Base-by-base conservation (phyloP, 2,797 vertebrate species). In the Arrhamphus sclerolepis region DNA sequence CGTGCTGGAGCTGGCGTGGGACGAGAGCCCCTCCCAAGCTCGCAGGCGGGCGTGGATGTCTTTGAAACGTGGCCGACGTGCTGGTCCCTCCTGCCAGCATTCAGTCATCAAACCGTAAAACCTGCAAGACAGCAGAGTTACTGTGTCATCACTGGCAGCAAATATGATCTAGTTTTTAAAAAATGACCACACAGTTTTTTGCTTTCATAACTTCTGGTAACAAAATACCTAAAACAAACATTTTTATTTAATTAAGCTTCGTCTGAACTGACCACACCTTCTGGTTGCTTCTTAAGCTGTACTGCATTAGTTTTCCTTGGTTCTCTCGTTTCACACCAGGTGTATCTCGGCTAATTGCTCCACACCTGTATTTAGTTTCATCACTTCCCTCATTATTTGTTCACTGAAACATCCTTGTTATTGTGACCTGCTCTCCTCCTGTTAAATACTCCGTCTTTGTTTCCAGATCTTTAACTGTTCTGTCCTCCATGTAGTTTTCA, bases 91-190 rank as follows among this genome's bases (percentile, higher is more conserved):
- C 63, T 96, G 95, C 98, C 98, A 99, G 80, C 97, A 99, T 84
- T 99, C 98, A 0, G 95, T 95, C 98, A 99, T 99, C 84, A 99
- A 87, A 55, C 91, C 87, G 51, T 98, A 98, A 91, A 99, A 94
- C 59, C 96, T 91, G 52, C 21, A 50, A 62, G 55, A 56, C 5
- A 29, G 51, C 18, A 63, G 14, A 60, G 5, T 10, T 31, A 43
- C 9, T 48, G 16, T 2, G 34, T 62, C 26, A 51, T 10, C 8
- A 48, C 34, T 29, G 19, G 38, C 14, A 34, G n/a, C n/a, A n/a
- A n/a, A 17, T 14, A 3, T 24, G 31, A 34, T 11, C 31, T 16
- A 21, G 20, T 20, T 11, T 50, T 4, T 11, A 14, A 34, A 11
- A 22, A 14, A 4, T 28, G 28, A 40, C 20, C 3, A 7, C 4